Base-by-base conservation (phyloP, 2,113 vertebrate species). In the Dasyornis broadbenti region DNA sequence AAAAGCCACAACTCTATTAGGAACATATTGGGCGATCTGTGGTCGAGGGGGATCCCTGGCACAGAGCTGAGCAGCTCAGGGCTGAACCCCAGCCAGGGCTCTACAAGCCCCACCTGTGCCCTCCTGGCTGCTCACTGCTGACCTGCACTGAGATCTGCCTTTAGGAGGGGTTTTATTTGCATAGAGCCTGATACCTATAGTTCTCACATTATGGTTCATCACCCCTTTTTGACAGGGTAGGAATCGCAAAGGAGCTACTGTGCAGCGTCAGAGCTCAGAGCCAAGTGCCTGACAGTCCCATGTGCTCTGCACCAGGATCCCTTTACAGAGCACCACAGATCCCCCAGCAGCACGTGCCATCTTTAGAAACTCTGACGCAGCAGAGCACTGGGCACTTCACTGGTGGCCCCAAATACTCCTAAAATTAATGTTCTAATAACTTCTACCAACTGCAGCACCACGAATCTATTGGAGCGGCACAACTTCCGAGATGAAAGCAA, bases 401-500 rank as follows among this genome's bases (percentile, higher is more conserved):
- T 64, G 7, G 1, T 1, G 15, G 44, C 68, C 53, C 56, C 37
- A 33, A 15, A 30, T 24, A 69, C 42, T 47, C 77, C 81, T 90
- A 52, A 91, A 90, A 73, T 71, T 57, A 33, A 75, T 0, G 2
- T 75, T 10, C 3, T 0, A 42, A 13, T 54, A 63, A 57, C 47
- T 86, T 68, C 27, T 33, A 30, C 61, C 69, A 68, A 45, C 3
- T 5, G 82, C 64, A 89, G 70, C 44, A 11, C 50, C 79, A 68
- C 52, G 30, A 23, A 85, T 82, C 59, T 76, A 30, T 18, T 35
- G 39, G 63, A 73, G 72, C 4, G 13, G 85, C 76, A 72, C 79
- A n/a, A 81, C 90, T 96, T 92, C 93, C 8, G 18, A 95, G 94
- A 86, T 75, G 79, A 96, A 97, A 97, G 94, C 57, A 40, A 90